A percentile compares a stretch with the other conserved stretches of the same genome.
These are phyloP conservation scores for Lepisosteus osseus DNA, from an alignment of 2,113 vertebrate species.

Conservation along the genomic window DNA sequence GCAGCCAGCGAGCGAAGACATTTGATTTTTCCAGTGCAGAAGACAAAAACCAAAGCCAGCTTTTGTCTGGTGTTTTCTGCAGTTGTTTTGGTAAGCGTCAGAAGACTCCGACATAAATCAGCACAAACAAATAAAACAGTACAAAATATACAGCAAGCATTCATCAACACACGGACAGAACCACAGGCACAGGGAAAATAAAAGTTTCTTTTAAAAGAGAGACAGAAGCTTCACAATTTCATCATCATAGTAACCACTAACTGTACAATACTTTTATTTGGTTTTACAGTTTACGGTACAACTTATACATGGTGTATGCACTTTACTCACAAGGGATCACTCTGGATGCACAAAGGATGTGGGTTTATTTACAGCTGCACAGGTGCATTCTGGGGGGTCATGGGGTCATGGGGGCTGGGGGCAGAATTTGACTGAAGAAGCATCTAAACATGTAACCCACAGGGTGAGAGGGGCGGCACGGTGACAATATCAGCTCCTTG, in stretches of 20 bases:
- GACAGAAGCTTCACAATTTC: conserved; percentile 31
- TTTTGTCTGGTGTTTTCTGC: too few relatives aligned
- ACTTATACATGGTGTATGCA: conserved; percentile 61
- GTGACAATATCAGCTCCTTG: too few relatives aligned
- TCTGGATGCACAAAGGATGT: conserved; percentile 53
- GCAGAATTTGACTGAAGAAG: conserved; percentile 8
- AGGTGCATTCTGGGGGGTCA: conserved; percentile 34
- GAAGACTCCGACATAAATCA: conserved; percentile 2
- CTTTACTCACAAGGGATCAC: conserved; percentile 64
- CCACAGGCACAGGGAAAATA: conserved; percentile 48
- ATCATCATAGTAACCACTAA: conserved; percentile 42
- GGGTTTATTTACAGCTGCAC: conserved; percentile 20
- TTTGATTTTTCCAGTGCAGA: too few relatives aligned
- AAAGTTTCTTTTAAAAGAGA: conserved; percentile 32
- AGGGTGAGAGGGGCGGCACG: conserved; percentile 29
- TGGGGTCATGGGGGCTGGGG: conserved; percentile 27
- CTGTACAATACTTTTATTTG: conserved; percentile 61
- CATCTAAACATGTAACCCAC: conserved; percentile 35
- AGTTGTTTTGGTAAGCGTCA: conserved; percentile 30
- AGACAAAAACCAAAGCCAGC: too few relatives aligned
- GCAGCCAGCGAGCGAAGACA: too few relatives aligned
- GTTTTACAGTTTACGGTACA: conserved; percentile 59
- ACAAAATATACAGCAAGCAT: conserved; percentile 18
- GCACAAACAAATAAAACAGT: conserved; percentile 1
- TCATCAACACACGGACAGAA: conserved; percentile 35